Percentiles rank a stretch among this genome's conserved stretches.
These are phyloP conservation scores for Nomada lathburiana DNA, from an alignment of 2,888 invertebrate species.

Conservation along the genomic window DNA sequence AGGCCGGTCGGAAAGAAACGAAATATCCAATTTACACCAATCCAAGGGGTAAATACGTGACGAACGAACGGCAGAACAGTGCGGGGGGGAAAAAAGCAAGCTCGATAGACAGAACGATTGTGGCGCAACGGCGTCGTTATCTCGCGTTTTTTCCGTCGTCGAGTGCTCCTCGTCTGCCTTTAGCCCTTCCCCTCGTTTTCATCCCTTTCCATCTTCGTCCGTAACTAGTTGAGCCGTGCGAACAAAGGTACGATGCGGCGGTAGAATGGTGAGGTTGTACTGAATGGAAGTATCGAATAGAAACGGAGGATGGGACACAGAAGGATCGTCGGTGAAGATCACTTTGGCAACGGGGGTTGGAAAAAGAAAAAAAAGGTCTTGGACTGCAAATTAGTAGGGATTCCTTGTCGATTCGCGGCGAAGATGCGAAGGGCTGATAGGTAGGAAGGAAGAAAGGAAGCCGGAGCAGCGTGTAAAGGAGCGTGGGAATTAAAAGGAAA, in stretches of 20 bases:
- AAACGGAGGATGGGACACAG: neutral
- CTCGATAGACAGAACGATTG: constrained; percentile 55
- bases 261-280: neutral
- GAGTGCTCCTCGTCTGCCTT: constrained; percentile 14
- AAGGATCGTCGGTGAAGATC: neutral
- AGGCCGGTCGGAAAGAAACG: neutral
- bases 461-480: neutral
- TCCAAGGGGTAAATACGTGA: constrained; percentile 44
- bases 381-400: constrained; percentile 43
- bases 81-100: constrained; percentile 8
- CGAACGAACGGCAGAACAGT: constrained; percentile 15
- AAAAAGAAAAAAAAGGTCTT: neutral
- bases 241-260: neutral
- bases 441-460: constrained; percentile 5
- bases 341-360: neutral
- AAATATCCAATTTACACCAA: neutral
- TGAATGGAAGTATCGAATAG: neutral
- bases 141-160: constrained; percentile 48
- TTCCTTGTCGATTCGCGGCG: constrained; percentile 12
- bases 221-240: neutral
- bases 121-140: constrained; percentile 58
- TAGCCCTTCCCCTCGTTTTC: neutral
- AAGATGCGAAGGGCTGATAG: neutral
- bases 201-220: constrained; percentile 5
- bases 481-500: neutral